Evolutionary conservation across 2,113 vertebrate genomes (phyloP).

Genomic region (Rana temporaria): DNA sequence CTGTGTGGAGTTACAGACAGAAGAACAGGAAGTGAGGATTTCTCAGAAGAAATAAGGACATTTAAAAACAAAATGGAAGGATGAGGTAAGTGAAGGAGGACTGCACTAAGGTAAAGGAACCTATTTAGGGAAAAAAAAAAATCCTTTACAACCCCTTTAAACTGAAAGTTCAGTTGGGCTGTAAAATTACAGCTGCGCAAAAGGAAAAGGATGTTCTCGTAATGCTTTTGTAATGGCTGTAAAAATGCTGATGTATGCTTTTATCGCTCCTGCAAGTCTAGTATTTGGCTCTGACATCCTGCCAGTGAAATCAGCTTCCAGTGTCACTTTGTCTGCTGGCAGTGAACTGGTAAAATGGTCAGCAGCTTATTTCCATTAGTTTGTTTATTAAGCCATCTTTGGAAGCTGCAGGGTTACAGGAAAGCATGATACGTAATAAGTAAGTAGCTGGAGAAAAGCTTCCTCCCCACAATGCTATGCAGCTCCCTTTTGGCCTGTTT

Average conservation of each 20-base stretch:
- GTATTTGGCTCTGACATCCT: background rate
- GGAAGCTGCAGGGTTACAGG: conserved; percentile 28
- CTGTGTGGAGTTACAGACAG: too few species aligned
- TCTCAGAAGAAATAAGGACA: too few species aligned
- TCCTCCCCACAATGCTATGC: conserved; percentile 61
- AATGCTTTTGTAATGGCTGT: background rate
- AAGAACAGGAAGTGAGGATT: too few species aligned
- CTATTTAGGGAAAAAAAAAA: too few species aligned
- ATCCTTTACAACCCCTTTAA: too few species aligned
- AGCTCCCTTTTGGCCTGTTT: conserved; percentile 65
- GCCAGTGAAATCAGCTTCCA: background rate
- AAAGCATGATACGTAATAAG: conserved; percentile 53
- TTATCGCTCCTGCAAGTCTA: background rate
- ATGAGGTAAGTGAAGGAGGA: too few species aligned
- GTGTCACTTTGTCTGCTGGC: background rate
- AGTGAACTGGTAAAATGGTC: conserved; percentile 6
- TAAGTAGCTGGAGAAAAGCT: conserved; percentile 60
- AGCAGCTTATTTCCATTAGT: conserved; percentile 9
- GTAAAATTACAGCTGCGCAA: too few species aligned
- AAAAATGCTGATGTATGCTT: background rate
- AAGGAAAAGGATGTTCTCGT: too few species aligned
- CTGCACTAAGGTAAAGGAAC: too few species aligned
- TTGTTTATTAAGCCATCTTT: conserved; percentile 6
- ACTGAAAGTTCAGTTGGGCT: too few species aligned
- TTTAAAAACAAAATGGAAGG: too few species aligned